Evolutionary conservation across 1,140 invertebrate species (phyloP), one percentile per base, ranked within the genome.

Genomic region (Camponotus vicinus): DNA sequence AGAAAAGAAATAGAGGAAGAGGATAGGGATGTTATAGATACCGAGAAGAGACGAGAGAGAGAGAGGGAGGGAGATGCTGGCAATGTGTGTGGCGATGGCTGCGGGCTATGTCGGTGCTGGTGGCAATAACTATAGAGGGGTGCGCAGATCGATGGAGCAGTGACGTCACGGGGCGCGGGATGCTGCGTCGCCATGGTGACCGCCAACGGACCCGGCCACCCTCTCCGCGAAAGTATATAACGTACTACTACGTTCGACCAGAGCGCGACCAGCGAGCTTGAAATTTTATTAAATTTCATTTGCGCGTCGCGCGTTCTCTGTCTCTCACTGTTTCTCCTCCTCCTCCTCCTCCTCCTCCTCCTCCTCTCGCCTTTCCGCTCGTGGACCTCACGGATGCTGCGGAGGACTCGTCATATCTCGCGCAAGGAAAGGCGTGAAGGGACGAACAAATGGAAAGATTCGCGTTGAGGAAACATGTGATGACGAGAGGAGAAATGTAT

Each of bases 271-370:
- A 87, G 79, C 91, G 90, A 88, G 93, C 91, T 93, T 94, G 93
- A 94, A 95, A 95, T 95, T 95, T 95, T 95, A 95, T 95, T 95
- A 95, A 95, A 95, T 95, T 95, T 94, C 92, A 93, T 92, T 91
- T 89, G 67, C 83, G 64, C 76, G 45, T 45, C 13, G 45, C 45
- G 45, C 82, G 9, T 86, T 76, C 91, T 89, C 63, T 66, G 34
- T 85, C 57, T 61, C 27, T 40, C 37, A 40, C 57, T 52, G 27
- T 13, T 67, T 6, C 59, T 45, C 15, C 21, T 11, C 61, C 6
- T 8, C 11, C 18, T 37, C 13, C 27, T 18, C 55, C 67, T 67
- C 9, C 52, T 11, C 45, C 7, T 34, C 18, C 32, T 21, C 32
- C 27, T 37, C 32, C 34, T 57, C 34, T 8, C n/a, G 37, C 34